phyloP scores from a whole-genome alignment of 2,797 vertebrate genomes.

The Gallirallus australis region DNA sequence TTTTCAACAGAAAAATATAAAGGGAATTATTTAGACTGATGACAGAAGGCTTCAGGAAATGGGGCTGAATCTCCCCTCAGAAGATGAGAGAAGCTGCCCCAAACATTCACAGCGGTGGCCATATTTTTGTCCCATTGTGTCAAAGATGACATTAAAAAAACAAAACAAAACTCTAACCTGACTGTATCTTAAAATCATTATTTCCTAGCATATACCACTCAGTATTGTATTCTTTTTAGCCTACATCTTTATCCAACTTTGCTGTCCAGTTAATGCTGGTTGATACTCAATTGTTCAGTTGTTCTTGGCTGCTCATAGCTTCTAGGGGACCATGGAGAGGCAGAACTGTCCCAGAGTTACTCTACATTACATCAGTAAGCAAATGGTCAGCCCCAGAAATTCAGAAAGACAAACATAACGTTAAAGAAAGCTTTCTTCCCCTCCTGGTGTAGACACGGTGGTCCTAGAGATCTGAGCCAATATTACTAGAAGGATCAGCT shows the following conservation, averaged over 20 bases:
- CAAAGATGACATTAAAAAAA: neutral
- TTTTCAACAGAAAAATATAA: neutral
- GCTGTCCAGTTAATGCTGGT: neutral
- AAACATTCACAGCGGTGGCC: neutral
- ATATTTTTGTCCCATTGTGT: neutral
- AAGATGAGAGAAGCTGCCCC: neutral
- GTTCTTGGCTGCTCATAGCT: neutral
- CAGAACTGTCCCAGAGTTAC: neutral
- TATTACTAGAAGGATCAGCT: neutral
- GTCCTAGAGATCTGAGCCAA: neutral
- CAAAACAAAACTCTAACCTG: neutral
- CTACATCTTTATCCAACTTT: neutral
- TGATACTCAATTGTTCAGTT: neutral
- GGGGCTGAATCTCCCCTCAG: neutral
- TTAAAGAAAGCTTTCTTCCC: neutral
- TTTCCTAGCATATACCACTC: neutral
- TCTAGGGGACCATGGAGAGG: neutral
- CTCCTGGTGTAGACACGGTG: neutral
- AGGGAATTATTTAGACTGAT: neutral
- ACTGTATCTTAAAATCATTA: neutral
- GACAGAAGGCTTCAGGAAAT: neutral
- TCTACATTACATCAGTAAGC: neutral
- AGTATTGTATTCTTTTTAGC: neutral
- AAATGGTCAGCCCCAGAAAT: neutral
- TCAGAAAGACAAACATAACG: neutral